A percentile compares a stretch with the other conserved stretches of the same genome.
These are phyloP conservation scores for Venusia cambrica DNA, from an alignment of 2,888 invertebrate species.

Conservation along the genomic window DNA sequence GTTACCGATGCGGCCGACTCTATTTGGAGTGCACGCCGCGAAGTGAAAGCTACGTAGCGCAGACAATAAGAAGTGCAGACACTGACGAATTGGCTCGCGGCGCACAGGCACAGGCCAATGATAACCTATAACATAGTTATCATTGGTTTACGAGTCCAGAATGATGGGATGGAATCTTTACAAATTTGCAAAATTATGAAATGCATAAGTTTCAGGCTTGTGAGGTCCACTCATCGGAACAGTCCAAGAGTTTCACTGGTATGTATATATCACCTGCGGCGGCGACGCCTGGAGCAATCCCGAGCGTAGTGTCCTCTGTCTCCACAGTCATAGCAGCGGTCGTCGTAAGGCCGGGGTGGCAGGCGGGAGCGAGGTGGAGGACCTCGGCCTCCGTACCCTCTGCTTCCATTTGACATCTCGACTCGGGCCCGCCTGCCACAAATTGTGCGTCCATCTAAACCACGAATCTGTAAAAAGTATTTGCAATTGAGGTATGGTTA, in stretches of 20 bases:
- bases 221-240: constrained; percentile 23
- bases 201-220: constrained; percentile 9
- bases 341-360: constrained; percentile 93
- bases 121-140: constrained; percentile 82
- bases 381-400: constrained; percentile 78
- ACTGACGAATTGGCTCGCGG: constrained; percentile 78
- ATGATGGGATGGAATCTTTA: constrained; percentile 62
- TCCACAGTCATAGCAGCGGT: constrained; percentile 97
- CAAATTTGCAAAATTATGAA: constrained; percentile 12
- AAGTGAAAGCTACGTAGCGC: constrained; percentile 79
- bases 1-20: constrained; percentile 74
- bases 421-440: constrained; percentile 95
- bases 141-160: constrained; percentile 74
- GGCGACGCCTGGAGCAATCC: constrained; percentile 89
- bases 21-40: constrained; percentile 74
- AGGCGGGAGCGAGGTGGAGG: constrained; percentile 81
- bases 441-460: constrained; percentile 89
- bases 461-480: constrained; percentile 67
- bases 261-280: constrained; percentile 66
- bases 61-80: constrained; percentile 80
- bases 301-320: constrained; percentile 96
- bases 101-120: constrained; percentile 82
- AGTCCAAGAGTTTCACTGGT: constrained; percentile 15
- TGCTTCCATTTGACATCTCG: constrained; percentile 94
- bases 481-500: too few relatives aligned